Base-by-base conservation (phyloP, 1,140 invertebrate species). In the Coenobita brevimanus region DNA sequence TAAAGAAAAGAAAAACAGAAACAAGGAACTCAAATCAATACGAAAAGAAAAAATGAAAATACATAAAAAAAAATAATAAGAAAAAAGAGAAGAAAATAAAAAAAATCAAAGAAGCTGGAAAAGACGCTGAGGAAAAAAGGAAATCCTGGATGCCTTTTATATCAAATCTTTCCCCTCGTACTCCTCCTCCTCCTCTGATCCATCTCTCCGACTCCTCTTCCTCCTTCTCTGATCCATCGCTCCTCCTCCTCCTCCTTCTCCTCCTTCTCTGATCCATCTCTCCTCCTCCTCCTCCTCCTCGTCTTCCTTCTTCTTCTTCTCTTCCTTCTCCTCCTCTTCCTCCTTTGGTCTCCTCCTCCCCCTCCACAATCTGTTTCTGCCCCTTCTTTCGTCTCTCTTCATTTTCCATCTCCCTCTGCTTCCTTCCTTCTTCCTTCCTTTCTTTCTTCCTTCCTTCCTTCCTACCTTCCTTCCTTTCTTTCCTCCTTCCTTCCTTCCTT, bases 371-470 rank as follows among this genome's bases (percentile, higher is more conserved):
- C n/a, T n/a, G n/a, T n/a, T n/a, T n/a, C n/a, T n/a, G n/a, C n/a
- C 54, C 10, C n/a, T 57, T 57, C 10, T 57, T 57, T 13, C 54
- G n/a, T 57, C n/a, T 57, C 54, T 57, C n/a, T n/a, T 13, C n/a
- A 10, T n/a, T 57, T n/a, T 57, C 54, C n/a, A 10, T 57, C 54
- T 57, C 54, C n/a, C 54, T 57, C 54, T 57, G 10, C n/a, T n/a
- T 57, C 54, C n/a, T 57, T 57, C 54, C n/a, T 57, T 57, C n/a
- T 57, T 57, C 54, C n/a, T 57, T 57, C 54, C n/a, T n/a, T 57
- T n/a, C 13, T 57, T 57, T n/a, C 10, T 57, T 57, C 54, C n/a
- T 57, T 57, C 54, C 54, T 57, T 57, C n/a, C 54, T 13, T 57
- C 54, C n/a, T 57, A 13, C n/a, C n/a, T n/a, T n/a, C n/a, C n/a